phyloP scores from a whole-genome alignment of 2,888 invertebrate species.

The Andrena dorsata region DNA sequence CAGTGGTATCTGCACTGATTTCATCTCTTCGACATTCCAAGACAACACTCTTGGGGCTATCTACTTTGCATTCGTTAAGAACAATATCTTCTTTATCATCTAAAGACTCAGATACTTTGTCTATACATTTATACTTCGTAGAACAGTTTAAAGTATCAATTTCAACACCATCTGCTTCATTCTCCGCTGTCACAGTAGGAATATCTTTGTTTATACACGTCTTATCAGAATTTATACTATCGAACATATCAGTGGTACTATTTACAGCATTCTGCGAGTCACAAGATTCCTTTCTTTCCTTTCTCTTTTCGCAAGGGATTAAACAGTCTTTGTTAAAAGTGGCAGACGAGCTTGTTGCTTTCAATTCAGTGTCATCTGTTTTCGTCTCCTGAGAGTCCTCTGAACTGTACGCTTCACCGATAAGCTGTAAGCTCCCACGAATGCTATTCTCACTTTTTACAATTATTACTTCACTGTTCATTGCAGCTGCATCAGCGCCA shows the following conservation, averaged over 20 bases:
- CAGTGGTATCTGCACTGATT: background rate
- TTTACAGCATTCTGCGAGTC: background rate
- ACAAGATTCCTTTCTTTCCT: background rate
- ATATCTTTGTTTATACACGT: constrained; percentile 17
- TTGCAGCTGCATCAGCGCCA: background rate
- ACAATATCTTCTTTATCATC: constrained; percentile 21
- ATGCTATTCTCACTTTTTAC: constrained; percentile 46
- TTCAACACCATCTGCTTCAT: background rate
- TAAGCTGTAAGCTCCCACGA: constrained; percentile 75
- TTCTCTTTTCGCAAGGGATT: constrained; percentile 10
- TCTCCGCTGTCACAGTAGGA: background rate
- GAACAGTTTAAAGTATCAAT: background rate
- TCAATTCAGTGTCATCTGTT: constrained; percentile 34
- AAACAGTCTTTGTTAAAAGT: constrained; percentile 12
- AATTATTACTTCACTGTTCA: constrained; percentile 15
- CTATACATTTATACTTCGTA: background rate
- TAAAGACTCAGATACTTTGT: background rate
- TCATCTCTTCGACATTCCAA: background rate
- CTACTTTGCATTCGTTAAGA: constrained; percentile 6
- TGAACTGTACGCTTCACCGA: constrained; percentile 78
- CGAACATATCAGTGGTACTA: background rate
- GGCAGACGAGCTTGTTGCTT: constrained; percentile 8
- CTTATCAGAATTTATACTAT: background rate
- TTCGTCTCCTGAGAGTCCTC: constrained; percentile 78
- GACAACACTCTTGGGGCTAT: constrained; percentile 5